Evolutionary conservation across 2,113 vertebrate genomes (phyloP), one percentile per base, ranked within the genome.

Genomic region (Cariama cristata): DNA sequence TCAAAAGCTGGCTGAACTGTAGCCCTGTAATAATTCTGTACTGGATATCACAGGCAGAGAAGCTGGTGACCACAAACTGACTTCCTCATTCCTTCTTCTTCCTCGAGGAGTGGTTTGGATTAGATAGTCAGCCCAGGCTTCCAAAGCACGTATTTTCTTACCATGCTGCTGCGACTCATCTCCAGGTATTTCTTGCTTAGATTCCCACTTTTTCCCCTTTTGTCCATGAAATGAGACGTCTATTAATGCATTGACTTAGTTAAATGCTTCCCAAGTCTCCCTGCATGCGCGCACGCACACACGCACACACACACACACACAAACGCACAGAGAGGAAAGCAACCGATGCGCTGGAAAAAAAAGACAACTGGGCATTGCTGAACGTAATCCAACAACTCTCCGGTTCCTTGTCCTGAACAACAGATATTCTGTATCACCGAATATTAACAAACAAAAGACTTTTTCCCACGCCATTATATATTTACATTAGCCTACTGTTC

Each of bases 11-110:
- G 24, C 90, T 98, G 97, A 97, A 97, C 83, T 30, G 32, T 35
- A 62, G 97, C 97, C 96, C 97, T 89, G 92, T 69, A 91, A 20
- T 95, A 87, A 95, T 97, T 87, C 79, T 94, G 90, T 90, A 59
- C 96, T 97, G 97, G 89, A 67, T 97, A 95, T 96, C 40, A 18
- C 92, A 81, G 93, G 89, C 75, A 94, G 80, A 85, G 95, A 64
- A 81, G 64, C 67, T 95, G 85, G 42, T 58, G 96, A 97, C 97
- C 95, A 2, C 93, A 45, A 42, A 22, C 91, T 94, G 93, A 95
- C 89, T 98, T 98, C 98, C 98, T 98, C 98, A 98, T 98, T 98
- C 98, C 92, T 98, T 89, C 95, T 62, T 91, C 92, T 93, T 98
- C 97, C 96, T 95, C 86, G 95, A 97, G 97, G 98, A 98, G 97